phyloP scores from a whole-genome alignment of 2,888 invertebrate species.

The Sarcophaga carnaria region DNA sequence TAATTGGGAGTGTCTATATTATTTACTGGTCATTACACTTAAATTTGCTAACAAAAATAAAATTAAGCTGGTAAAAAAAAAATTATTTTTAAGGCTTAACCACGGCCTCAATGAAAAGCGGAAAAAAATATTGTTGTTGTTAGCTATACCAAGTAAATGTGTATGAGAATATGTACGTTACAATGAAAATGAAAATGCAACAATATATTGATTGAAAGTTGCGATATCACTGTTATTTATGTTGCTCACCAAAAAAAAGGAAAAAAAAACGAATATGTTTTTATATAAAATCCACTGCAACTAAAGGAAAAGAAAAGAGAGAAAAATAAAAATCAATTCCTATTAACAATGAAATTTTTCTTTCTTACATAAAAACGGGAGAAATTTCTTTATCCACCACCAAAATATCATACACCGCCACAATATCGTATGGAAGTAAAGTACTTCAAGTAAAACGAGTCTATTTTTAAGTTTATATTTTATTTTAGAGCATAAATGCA shows the following conservation, averaged over 20 bases:
- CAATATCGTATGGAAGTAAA: neutral
- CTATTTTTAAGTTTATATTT: constrained; percentile 26
- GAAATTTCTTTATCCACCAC: constrained; percentile 40
- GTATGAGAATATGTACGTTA: constrained; percentile 11
- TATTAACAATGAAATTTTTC: constrained; percentile 35
- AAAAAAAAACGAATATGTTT: too few species aligned
- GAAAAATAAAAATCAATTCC: constrained; percentile 49
- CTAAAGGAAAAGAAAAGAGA: constrained; percentile 7
- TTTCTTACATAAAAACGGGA: constrained; percentile 33
- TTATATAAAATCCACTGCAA: constrained; percentile 9
- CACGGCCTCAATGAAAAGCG: constrained; percentile 28
- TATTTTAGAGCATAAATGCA: constrained; percentile 56
- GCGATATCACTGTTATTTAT: constrained; percentile 66
- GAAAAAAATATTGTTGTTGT: neutral
- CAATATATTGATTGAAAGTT: constrained; percentile 67
- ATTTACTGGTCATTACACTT: constrained; percentile 67
- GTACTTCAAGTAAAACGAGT: neutral
- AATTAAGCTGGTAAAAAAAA: constrained; percentile 40
- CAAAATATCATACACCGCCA: neutral
- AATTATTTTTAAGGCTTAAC: constrained; percentile 62
- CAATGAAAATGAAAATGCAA: constrained; percentile 66
- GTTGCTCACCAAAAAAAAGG: constrained; percentile 35
- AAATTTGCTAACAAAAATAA: constrained; percentile 54
- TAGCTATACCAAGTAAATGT: neutral
- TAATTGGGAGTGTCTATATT: constrained; percentile 66